Conservation (phyloP, 2,113 vertebrate genomes). For the Archocentrus centrarchus region DNA sequence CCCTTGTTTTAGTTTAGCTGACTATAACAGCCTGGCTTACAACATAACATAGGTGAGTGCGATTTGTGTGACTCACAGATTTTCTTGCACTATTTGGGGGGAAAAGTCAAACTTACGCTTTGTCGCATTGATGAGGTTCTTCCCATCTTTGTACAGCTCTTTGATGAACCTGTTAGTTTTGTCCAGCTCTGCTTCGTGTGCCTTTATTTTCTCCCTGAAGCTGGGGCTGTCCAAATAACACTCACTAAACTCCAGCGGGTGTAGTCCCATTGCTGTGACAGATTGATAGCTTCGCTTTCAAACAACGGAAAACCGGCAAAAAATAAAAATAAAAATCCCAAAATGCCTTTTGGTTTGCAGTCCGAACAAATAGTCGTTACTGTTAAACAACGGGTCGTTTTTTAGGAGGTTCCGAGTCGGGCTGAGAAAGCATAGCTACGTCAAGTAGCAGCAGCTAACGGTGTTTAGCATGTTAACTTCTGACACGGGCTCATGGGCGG, state of each 20-base stretch:
- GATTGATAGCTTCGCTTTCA: slow-evolving; percentile 13
- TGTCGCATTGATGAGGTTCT: slow-evolving; percentile 94
- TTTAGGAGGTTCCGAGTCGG: slow-evolving; percentile 1
- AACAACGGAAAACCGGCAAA: slow-evolving; percentile 4
- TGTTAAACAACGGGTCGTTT: neutral
- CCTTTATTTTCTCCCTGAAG: slow-evolving; percentile 92
- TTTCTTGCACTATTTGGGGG: neutral
- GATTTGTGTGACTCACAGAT: neutral
- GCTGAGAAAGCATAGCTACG: slow-evolving; percentile 51
- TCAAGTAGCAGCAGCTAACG: slow-evolving; percentile 56
- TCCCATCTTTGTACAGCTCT: slow-evolving; percentile 96
- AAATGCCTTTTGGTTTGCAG: neutral
- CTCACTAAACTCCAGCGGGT: slow-evolving; percentile 96
- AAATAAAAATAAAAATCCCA: neutral
- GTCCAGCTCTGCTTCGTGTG: slow-evolving; percentile 95
- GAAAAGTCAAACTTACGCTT: slow-evolving; percentile 86
- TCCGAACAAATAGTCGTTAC: neutral
- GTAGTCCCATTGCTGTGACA: slow-evolving; percentile 89
- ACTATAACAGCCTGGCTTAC: neutral
- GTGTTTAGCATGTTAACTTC: slow-evolving; percentile 63
- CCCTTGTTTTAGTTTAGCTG: neutral
- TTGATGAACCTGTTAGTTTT: slow-evolving; percentile 98
- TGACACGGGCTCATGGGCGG: slow-evolving; percentile 46
- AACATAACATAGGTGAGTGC: neutral
- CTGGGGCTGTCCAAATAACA: slow-evolving; percentile 95